phyloP scores from a whole-genome alignment of 2,797 vertebrate species.

The Apodemus agrarius region DNA sequence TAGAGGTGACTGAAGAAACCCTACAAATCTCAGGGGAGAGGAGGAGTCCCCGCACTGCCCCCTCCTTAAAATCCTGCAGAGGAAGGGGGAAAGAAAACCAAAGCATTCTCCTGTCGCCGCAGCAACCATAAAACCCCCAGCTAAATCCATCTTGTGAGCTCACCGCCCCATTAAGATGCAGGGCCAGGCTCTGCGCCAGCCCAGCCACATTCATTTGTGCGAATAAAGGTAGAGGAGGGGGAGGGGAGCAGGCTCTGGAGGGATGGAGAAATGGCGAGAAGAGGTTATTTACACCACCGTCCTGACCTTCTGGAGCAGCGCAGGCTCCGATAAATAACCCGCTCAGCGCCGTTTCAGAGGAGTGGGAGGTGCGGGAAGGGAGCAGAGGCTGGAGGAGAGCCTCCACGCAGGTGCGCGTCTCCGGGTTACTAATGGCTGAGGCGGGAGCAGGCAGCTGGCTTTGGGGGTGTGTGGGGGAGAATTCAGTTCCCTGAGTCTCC shows the following conservation, averaged over 20 bases:
- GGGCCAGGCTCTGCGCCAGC: constrained; percentile 82
- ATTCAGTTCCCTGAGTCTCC: constrained; percentile 75
- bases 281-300: constrained; percentile 84
- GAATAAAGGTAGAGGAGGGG: constrained; percentile 81
- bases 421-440: constrained; percentile 81
- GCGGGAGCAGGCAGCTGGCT: constrained; percentile 80
- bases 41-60: constrained; percentile 27
- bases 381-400: constrained; percentile 72
- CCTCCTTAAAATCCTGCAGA: constrained; percentile 73
- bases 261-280: constrained; percentile 79
- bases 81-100: constrained; percentile 77
- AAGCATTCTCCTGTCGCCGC: constrained; percentile 81
- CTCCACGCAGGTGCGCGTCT: constrained; percentile 82
- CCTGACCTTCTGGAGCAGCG: constrained; percentile 83
- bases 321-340: constrained; percentile 84
- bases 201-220: constrained; percentile 83
- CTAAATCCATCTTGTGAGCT: constrained; percentile 85
- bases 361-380: constrained; percentile 78
- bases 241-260: constrained; percentile 76
- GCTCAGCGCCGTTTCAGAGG: constrained; percentile 79
- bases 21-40: constrained; percentile 49
- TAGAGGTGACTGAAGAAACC: constrained; percentile 68
- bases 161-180: constrained; percentile 84
- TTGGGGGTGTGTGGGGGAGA: constrained; percentile 79
- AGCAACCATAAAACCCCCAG: constrained; percentile 82